Evolutionary conservation across 2,888 invertebrate genomes (phyloP), one percentile per base, ranked within the genome.

Genomic region (Lumbricus terrestris): DNA sequence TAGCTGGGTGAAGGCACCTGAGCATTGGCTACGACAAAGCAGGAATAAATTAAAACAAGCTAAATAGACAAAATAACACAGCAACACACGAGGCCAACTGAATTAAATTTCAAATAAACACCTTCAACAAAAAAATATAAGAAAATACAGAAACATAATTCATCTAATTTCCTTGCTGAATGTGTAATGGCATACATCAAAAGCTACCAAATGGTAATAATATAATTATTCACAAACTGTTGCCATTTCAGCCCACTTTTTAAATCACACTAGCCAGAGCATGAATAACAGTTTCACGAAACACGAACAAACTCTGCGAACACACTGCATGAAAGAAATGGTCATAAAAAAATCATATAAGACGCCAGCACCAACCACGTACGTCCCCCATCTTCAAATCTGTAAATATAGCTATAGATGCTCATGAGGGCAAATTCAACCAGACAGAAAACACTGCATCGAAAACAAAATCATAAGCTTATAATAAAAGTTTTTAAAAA

Each of bases 1-100:
- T 91, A 91, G 88, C 91, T 91, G n/a, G 92, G 91, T 38, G 92
- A 91, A 29, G 92, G 91, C 8, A 90, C 40, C 54, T 92, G 93
- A 23, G 91, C 40, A 85, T 83, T 91, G 38, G 92, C 90, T 90
- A 90, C 11, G 85, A 37, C 18, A 54, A 54, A 85, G 29, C 85
- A 69, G 35, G 18, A 90, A 35, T 38, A 37, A 69, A 69, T 89
- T 23, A 23, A 47, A 89, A 82, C 35, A 34, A 89, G 42, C 23
- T 35, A 29, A 42, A 42, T 33, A 23, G 34, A 35, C 47, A 40
- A 34, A 89, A n/a, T 89, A 29, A 37, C 23, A 88, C 6, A 18
- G 4, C 42, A 85, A 34, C 33, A 85, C 4, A 69, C n/a, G n/a
- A 69, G 69, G n/a, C 8, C 69, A 69, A 69, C n/a, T 69, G 13